Base-by-base conservation (phyloP, 2,797 vertebrate genomes). In the Florisuga fusca region DNA sequence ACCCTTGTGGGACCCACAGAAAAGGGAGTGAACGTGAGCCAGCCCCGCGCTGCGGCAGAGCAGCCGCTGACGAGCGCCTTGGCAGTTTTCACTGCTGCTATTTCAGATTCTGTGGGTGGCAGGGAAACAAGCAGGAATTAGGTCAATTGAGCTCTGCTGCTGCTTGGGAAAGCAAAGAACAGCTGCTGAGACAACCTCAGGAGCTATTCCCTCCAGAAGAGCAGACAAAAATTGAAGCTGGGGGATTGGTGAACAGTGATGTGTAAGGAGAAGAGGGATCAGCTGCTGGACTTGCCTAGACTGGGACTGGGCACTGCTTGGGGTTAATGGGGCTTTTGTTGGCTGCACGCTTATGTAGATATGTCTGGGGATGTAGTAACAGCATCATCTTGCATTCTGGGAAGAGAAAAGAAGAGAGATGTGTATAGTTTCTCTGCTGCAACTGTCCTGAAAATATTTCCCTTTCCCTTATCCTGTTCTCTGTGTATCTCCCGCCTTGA, bases 121-220 rank as follows among this genome's bases (percentile, higher is more conserved):
- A 73, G 94, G 87, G 81, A 96, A 89, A 96, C 87, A 87, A 84
- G 89, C 94, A 96, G 94, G 95, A 97, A 97, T 97, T 96, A 96
- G 96, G 96, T 97, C 96, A 97, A 77, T 97, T 97, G 94, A 95
- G 94, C 94, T 94, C 90, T 68, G 68, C 96, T 90, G 92, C 95
- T 95, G 93, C 95, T 96, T 96, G 78, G 71, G 89, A 95, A 89
- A 94, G 89, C 22, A 13, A 80, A 45, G 93, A 96, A 90, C 96
- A 97, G 96, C 94, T 95, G 96, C 90, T 74, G 94, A 95, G 87
- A 84, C 89, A 90, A 84, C 88, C 19, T 22, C 55, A 63, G 73
- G 87, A 96, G 88, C 62, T 89, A 59, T 88, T 95, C 84, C 54
- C 75, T 84, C 58, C 31, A 84, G 91, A 78, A 83, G 69, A 92